phyloP scores from a whole-genome alignment of 2,888 invertebrate genomes.

The Catonia carolina region DNA sequence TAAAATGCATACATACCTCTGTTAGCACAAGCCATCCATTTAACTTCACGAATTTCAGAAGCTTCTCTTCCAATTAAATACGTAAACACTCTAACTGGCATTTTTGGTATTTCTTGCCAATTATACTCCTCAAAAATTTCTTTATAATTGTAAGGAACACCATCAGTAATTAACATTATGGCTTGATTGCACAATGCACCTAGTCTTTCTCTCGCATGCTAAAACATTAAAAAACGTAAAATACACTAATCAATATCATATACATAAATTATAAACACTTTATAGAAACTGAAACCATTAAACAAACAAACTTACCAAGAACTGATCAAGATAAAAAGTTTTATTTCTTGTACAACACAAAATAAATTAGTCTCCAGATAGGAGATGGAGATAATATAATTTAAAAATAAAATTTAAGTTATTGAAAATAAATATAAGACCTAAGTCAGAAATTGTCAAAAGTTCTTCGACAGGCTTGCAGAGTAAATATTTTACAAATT shows the following conservation, averaged over 20 bases:
- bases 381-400: too few species aligned
- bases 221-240: constrained; percentile 8
- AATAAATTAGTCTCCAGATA: too few species aligned
- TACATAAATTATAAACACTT: too few species aligned
- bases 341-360: too few species aligned
- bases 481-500: too few species aligned
- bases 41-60: constrained; percentile 85
- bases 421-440: too few species aligned
- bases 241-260: neutral
- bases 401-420: too few species aligned
- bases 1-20: constrained; percentile 55
- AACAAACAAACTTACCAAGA: too few species aligned
- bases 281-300: too few species aligned
- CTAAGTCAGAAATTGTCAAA: too few species aligned
- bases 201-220: constrained; percentile 30
- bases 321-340: too few species aligned
- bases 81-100: constrained; percentile 92
- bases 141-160: constrained; percentile 89
- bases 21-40: constrained; percentile 98
- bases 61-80: constrained; percentile 94
- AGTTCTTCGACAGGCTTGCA: too few species aligned
- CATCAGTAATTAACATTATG: constrained; percentile 98
- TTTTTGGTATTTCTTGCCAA: constrained; percentile 55
- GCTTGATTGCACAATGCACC: constrained; percentile 72
- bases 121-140: constrained; percentile 89